phyloP scores from a whole-genome alignment of 2,888 invertebrate genomes.

The Eupithecia vulgata region DNA sequence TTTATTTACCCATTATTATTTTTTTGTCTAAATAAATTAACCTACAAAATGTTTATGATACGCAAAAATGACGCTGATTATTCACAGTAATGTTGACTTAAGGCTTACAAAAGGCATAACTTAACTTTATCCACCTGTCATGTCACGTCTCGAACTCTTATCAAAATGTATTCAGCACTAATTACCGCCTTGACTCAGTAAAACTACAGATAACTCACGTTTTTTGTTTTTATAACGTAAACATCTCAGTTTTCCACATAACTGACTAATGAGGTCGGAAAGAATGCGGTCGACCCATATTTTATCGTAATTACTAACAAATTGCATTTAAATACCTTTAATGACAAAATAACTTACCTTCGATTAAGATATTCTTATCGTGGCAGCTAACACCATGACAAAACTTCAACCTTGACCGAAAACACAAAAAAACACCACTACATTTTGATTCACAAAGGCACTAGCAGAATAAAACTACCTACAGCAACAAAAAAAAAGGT shows the following conservation, averaged over 20 bases:
- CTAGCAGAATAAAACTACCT: slow-evolving; percentile 18
- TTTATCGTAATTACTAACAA: slow-evolving; percentile 55
- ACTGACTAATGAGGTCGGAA: slow-evolving; percentile 32
- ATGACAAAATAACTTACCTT: slow-evolving; percentile 58
- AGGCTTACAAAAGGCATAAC: not conserved
- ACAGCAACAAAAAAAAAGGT: slow-evolving; percentile 25
- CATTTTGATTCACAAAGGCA: slow-evolving; percentile 31
- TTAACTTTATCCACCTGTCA: not conserved
- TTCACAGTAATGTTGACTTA: not conserved
- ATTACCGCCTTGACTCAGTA: slow-evolving; percentile 28
- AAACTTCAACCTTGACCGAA: slow-evolving; percentile 26
- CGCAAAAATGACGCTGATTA: not conserved
- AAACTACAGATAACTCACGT: slow-evolving; percentile 33
- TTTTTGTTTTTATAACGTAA: slow-evolving; percentile 27
- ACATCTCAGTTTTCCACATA: slow-evolving; percentile 37
- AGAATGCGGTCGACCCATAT: slow-evolving; percentile 44
- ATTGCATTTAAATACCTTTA: slow-evolving; percentile 29
- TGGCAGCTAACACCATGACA: slow-evolving; percentile 40
- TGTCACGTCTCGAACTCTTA: slow-evolving; percentile 34
- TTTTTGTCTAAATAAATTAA: not conserved
- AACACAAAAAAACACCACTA: slow-evolving; percentile 26
- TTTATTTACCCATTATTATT: too few relatives aligned
- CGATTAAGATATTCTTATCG: slow-evolving; percentile 44
- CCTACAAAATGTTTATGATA: not conserved
- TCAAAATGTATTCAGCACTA: slow-evolving; percentile 31